Evolutionary conservation across 2,113 vertebrate genomes (phyloP).

Genomic region (Leptosomus discolor): DNA sequence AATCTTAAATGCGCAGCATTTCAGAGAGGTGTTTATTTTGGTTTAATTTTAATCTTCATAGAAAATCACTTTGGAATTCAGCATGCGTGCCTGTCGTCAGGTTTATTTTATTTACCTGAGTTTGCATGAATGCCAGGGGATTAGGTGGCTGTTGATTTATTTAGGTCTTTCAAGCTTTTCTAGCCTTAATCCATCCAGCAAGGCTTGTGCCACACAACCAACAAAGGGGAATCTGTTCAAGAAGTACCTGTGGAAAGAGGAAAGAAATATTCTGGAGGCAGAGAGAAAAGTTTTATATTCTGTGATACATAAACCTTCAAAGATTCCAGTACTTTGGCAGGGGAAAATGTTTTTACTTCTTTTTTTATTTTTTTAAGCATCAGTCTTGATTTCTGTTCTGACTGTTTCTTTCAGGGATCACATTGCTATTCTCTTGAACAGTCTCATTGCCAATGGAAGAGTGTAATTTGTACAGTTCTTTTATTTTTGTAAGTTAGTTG

Average conservation of each 20-base stretch:
- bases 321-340: constrained; percentile 18
- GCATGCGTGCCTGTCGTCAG: background rate
- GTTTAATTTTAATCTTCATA: background rate
- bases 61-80: background rate
- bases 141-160: constrained; percentile 37
- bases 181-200: background rate
- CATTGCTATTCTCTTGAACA: constrained; percentile 34
- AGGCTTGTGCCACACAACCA: background rate
- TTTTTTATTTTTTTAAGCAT: constrained; percentile 39
- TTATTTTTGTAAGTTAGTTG: constrained; percentile 62
- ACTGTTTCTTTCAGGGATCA: constrained; percentile 49
- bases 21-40: background rate
- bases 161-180: constrained; percentile 14
- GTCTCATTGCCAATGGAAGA: constrained; percentile 45
- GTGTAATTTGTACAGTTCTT: constrained; percentile 43
- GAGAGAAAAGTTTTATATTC: background rate
- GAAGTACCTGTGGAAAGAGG: background rate
- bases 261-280: background rate
- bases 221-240: background rate
- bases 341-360: constrained; percentile 17
- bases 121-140: background rate
- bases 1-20: background rate
- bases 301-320: background rate
- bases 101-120: constrained; percentile 25
- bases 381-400: constrained; percentile 26